Evolutionary conservation across 2,888 invertebrate genomes (phyloP), one percentile per base, ranked within the genome.

Genomic region (Hypena proboscidalis): DNA sequence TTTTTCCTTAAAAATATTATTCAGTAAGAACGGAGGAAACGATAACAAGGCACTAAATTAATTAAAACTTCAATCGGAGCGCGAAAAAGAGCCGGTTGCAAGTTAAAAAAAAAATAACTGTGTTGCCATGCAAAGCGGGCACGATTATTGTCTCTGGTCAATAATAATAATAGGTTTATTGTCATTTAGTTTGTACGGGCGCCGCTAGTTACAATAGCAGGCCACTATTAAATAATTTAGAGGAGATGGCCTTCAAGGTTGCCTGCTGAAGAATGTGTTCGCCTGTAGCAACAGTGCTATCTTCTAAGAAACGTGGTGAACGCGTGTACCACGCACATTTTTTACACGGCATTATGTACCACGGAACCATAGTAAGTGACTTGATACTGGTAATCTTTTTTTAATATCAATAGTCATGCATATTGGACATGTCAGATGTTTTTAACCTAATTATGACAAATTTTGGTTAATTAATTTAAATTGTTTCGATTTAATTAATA

Each of bases 251-350:
- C 87, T 87, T 88, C 85, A 82, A 76, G 80, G 74, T 65, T 65
- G 59, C 51, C 44, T 71, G 69, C 64, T 65, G 64, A 52, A 74
- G 82, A 85, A 85, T 83, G 73, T 70, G 72, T 77, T 72, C 59
- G 72, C 66, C 71, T 74, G 68, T 70, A 74, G 72, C 76, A 75
- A 81, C 72, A 77, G 73, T 69, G 72, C 80, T 77, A 80, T 80
- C 80, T 87, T 88, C 89, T 72, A 60, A 81, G 87, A 89, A 89
- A 70, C 77, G 77, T 74, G 77, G 62, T 74, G 55, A 74, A 77
- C 74, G 74, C 77, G 75, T 77, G 77, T 76, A 72, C 74, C 73
- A 75, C 70, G 78, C 77, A 70, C 72, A 75, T 83, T 87, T 87
- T 81, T 87, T 78, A 74, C 65, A 67, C 52, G 38, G 59, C 61